Evolutionary conservation across 2,888 invertebrate genomes (phyloP).

Genomic region (Mamestra brassicae): DNA sequence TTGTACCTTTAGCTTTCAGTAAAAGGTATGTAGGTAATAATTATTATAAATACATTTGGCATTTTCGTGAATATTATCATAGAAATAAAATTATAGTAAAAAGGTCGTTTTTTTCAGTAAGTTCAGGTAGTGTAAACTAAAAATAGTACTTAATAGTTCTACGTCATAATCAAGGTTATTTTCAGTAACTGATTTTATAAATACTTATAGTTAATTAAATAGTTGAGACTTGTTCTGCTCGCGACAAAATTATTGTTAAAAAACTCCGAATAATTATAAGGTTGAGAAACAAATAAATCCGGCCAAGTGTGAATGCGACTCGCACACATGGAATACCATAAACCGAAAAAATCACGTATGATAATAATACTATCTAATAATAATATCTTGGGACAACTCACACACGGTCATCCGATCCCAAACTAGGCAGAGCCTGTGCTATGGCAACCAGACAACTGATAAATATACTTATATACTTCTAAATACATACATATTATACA

Average conservation of each 20-base stretch:
- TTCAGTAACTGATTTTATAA: background rate
- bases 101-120: background rate
- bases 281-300: too few relatives aligned
- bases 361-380: too few relatives aligned
- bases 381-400: too few relatives aligned
- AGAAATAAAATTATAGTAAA: constrained; percentile 4
- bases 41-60: background rate
- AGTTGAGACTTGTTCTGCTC: background rate
- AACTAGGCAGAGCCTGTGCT: too few relatives aligned
- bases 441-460: too few relatives aligned
- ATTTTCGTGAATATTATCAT: constrained; percentile 20
- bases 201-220: background rate
- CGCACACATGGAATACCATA: too few relatives aligned
- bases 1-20: background rate
- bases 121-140: background rate
- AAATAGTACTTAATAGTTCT: constrained; percentile 5
- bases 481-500: too few relatives aligned
- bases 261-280: too few relatives aligned
- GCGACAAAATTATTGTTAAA: background rate
- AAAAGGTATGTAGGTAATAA: background rate
- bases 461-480: too few relatives aligned
- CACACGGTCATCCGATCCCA: too few relatives aligned
- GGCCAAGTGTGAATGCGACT: too few relatives aligned
- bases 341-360: too few relatives aligned
- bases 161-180: constrained; percentile 26